Percentiles rank a stretch among this genome's conserved stretches.
Evolutionary conservation across 2,113 vertebrate genomes (phyloP).

Genomic region (Prinia subflava): DNA sequence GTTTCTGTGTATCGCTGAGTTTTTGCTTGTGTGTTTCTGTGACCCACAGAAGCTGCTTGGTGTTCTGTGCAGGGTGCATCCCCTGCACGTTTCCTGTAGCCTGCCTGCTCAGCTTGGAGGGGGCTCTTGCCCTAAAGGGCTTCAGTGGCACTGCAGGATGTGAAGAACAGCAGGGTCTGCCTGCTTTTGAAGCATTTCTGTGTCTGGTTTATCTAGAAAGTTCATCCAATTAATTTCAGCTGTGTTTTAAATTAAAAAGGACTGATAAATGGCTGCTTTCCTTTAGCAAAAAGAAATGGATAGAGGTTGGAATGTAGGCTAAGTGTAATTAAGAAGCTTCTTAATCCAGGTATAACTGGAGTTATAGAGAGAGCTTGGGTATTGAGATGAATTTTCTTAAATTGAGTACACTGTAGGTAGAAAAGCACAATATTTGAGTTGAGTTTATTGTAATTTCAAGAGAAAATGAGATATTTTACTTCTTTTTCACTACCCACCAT

Average conservation of each 20-base stretch:
- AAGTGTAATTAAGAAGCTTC: not conserved
- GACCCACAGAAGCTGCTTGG: not conserved
- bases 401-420: not conserved
- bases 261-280: not conserved
- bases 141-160: not conserved
- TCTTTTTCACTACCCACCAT: not conserved
- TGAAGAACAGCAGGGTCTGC: not conserved
- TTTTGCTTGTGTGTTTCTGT: not conserved
- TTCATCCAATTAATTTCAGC: not conserved
- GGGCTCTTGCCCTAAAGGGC: not conserved
- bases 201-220: not conserved
- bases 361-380: not conserved
- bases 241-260: not conserved
- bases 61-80: not conserved
- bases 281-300: not conserved
- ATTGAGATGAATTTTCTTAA: not conserved
- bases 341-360: not conserved
- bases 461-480: not conserved
- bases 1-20: not conserved
- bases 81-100: rapidly evolving
- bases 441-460: not conserved
- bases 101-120: rapidly evolving
- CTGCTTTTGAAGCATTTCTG: not conserved
- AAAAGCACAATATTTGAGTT: not conserved
- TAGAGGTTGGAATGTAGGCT: not conserved